phyloP scores from a whole-genome alignment of 2,113 vertebrate genomes.

The Notarius lentiginosus region DNA sequence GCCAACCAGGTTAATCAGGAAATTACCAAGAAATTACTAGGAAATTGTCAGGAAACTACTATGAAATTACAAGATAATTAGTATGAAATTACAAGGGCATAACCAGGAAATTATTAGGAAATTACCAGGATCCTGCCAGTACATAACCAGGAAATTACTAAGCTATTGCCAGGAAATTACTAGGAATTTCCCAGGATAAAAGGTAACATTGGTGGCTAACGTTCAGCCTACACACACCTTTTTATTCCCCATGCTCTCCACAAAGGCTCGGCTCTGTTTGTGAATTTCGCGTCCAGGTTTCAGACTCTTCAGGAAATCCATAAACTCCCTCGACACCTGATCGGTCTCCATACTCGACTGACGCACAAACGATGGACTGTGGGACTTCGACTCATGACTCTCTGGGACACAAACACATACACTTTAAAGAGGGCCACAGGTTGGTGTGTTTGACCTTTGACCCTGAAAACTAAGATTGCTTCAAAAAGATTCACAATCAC shows the following conservation, averaged over 20 bases:
- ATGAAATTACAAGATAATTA: no score
- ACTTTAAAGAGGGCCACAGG: neutral
- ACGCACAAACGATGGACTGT: constrained; percentile 88
- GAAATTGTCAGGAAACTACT: neutral
- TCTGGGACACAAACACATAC: constrained; percentile 68
- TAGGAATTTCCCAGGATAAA: neutral
- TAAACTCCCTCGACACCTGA: constrained; percentile 87
- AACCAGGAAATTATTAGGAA: neutral
- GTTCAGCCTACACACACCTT: neutral
- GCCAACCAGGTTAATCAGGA: neutral
- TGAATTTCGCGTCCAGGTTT: constrained; percentile 91
- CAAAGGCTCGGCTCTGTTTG: constrained; percentile 87
- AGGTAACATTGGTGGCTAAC: neutral
- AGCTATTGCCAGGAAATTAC: neutral
- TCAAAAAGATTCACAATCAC: neutral
- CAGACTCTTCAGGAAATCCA: constrained; percentile 89
- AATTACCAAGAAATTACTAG: neutral
- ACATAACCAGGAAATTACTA: neutral
- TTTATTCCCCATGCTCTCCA: constrained; percentile 86
- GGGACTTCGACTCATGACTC: constrained; percentile 82
- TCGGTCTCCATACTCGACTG: constrained; percentile 90
- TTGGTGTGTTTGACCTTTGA: neutral
- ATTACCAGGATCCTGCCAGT: neutral
- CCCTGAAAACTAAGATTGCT: neutral
- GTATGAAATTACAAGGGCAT: neutral